Evolutionary conservation across 2,888 invertebrate species (phyloP).

Genomic region (Camptogramma bilineatum): DNA sequence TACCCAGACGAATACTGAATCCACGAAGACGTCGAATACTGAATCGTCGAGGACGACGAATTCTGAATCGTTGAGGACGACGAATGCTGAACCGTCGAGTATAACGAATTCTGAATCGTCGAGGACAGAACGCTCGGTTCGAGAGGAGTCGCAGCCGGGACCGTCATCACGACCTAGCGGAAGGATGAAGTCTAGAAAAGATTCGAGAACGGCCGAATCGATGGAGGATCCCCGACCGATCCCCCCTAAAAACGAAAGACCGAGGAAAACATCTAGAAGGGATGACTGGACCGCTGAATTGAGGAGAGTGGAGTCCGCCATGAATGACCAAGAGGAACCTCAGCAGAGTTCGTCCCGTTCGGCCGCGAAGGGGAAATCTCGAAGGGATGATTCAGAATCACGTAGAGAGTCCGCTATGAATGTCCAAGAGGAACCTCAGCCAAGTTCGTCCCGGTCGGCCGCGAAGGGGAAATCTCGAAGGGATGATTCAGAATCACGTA

Average conservation of each 20-base stretch:
- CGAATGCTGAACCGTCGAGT: background rate
- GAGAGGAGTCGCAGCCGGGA: conserved; percentile 18
- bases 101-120: background rate
- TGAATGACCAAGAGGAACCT: too few species aligned
- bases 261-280: conserved; percentile 8
- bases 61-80: background rate
- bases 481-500: too few species aligned
- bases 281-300: conserved; percentile 2
- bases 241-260: background rate
- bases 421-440: too few species aligned
- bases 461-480: too few species aligned
- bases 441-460: too few species aligned
- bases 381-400: too few species aligned
- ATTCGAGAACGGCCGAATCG: background rate
- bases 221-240: background rate
- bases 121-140: conserved; percentile 2
- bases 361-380: too few species aligned
- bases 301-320: background rate
- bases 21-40: background rate
- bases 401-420: too few species aligned
- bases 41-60: background rate
- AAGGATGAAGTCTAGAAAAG: conserved; percentile 1
- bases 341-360: too few species aligned
- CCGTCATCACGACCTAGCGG: conserved; percentile 8
- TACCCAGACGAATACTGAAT: background rate